These are phyloP conservation scores for Myotis daubentonii DNA, from an alignment of 2,797 vertebrate genomes.

Conservation along the genomic window DNA sequence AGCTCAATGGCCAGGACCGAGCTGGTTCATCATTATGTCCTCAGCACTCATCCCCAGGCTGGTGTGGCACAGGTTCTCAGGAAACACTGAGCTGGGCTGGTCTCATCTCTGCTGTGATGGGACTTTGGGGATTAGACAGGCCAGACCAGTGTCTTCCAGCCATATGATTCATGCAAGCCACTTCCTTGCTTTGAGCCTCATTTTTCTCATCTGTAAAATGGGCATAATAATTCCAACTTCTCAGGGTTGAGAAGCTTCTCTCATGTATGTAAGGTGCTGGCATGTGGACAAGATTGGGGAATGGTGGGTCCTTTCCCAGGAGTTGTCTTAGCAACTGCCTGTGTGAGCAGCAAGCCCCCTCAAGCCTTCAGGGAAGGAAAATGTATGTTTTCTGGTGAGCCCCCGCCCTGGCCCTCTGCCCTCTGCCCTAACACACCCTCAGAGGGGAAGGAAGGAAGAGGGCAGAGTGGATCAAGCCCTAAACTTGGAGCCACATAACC, in stretches of 20 bases:
- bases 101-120: not conserved
- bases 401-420: not conserved
- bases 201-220: not conserved
- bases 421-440: not conserved
- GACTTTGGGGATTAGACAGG: not conserved
- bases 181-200: not conserved
- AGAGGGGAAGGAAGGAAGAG: not conserved
- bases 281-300: not conserved
- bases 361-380: not conserved
- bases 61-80: not conserved
- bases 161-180: not conserved
- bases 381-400: not conserved
- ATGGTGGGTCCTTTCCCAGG: not conserved
- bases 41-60: not conserved
- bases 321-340: not conserved
- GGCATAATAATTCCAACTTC: not conserved
- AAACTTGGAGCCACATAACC: not conserved
- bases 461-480: not conserved
- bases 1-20: not conserved
- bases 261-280: not conserved
- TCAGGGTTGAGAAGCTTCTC: not conserved
- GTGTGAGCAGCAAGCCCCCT: not conserved
- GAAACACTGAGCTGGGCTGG: not conserved
- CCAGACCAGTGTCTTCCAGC: conserved; percentile 1
- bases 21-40: not conserved